phyloP scores from a whole-genome alignment of 2,797 vertebrate genomes.

The Hoplostethus mediterraneus region DNA sequence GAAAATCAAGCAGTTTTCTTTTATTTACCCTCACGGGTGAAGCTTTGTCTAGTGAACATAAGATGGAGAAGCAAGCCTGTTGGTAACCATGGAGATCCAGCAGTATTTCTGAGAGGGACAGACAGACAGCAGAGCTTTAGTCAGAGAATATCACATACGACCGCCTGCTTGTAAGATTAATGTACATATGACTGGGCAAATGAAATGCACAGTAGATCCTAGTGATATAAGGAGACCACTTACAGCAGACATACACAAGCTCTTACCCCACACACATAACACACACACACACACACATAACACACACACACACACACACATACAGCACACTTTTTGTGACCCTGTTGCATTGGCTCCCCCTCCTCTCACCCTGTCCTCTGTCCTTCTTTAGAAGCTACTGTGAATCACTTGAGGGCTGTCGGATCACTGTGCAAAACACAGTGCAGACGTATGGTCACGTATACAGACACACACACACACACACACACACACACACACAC shows the following conservation, averaged over 20 bases:
- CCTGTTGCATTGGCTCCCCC: too few species aligned
- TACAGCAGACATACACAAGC: slow-evolving; percentile 19
- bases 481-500: slow-evolving; percentile 6
- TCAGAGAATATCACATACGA: slow-evolving; percentile 45
- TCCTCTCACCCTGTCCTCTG: too few species aligned
- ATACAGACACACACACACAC: slow-evolving; percentile 6
- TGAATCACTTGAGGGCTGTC: too few species aligned
- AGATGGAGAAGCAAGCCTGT: slow-evolving; percentile 39
- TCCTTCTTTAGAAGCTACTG: too few species aligned
- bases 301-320: slow-evolving; percentile 6
- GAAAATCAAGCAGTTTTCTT: slow-evolving; percentile 30
- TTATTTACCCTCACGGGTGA: slow-evolving; percentile 41
- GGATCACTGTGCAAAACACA: too few species aligned
- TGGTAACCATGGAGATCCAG: slow-evolving; percentile 68
- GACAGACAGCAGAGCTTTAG: slow-evolving; percentile 35
- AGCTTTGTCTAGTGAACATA: slow-evolving; percentile 27
- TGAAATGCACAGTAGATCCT: slow-evolving; percentile 7
- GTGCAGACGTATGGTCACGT: too few species aligned
- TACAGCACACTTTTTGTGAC: not conserved
- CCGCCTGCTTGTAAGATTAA: slow-evolving; percentile 11
- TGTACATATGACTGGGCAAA: not conserved
- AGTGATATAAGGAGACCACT: slow-evolving; percentile 15
- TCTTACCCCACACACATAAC: slow-evolving; percentile 9
- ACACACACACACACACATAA: not conserved
- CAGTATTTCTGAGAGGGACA: slow-evolving; percentile 45